Evolutionary conservation across 37 sponge, comb jelly and placozoan genomes (phyloP).

Genomic region (Hexactinellida sp.): DNA sequence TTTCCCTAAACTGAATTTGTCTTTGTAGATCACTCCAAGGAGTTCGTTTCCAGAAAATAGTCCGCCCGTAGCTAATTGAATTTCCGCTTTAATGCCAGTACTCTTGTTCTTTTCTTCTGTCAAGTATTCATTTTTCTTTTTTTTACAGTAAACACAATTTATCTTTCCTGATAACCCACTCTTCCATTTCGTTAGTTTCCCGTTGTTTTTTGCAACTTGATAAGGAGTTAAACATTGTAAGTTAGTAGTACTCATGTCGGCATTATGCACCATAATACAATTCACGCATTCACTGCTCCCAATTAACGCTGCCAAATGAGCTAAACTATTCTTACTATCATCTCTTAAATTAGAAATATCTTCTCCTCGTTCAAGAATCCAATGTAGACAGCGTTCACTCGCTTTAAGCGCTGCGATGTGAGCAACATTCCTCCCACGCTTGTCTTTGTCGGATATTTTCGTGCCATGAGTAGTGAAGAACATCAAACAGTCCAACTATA

Average conservation of each 20-base stretch:
- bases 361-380: slow-evolving; percentile 37
- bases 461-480: slow-evolving; percentile 32
- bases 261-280: slow-evolving; percentile 51
- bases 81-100: not conserved
- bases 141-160: not conserved
- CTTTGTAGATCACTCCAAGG: not conserved
- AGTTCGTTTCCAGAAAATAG: not conserved
- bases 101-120: not conserved
- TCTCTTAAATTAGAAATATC: slow-evolving; percentile 28
- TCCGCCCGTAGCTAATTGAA: not conserved
- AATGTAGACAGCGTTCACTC: slow-evolving; percentile 34
- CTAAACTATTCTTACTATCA: slow-evolving; percentile 17
- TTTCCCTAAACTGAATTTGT: not conserved
- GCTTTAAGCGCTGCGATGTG: slow-evolving; percentile 61
- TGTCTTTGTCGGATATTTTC: slow-evolving; percentile 20
- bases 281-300: slow-evolving; percentile 46
- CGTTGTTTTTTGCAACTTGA: slow-evolving; percentile 38
- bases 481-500: slow-evolving; percentile 36
- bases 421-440: slow-evolving; percentile 24
- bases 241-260: not conserved
- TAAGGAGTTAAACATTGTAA: slow-evolving; percentile 22
- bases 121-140: not conserved
- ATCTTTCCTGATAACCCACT: not conserved
- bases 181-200: slow-evolving; percentile 15
- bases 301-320: slow-evolving; percentile 44